Base-by-base conservation (phyloP, 1,140 invertebrate genomes). In the Leptinotarsa undecemlineata region DNA sequence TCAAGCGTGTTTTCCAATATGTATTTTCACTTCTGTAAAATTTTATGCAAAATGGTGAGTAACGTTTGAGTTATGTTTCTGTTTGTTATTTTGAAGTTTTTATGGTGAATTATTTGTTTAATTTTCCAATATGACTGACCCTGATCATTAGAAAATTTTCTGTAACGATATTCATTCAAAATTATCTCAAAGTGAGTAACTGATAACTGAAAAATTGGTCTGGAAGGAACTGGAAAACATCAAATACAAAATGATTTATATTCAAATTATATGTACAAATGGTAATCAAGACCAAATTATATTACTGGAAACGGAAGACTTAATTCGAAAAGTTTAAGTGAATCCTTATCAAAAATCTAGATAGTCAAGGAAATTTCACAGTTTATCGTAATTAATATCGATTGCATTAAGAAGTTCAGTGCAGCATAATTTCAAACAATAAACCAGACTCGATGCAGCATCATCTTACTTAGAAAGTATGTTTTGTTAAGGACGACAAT, bases 341-440 rank as follows among this genome's bases (percentile, higher is more conserved):
- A 70, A 51, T 51, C 51, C 68, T 70, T 70, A 70, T 70, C 68
- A 70, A 70, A 57, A 70, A 70, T 70, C 68, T 70, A 26, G 48
- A 70, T 70, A 70, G 68, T 60, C 13, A 17, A 48, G 48, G 15
- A 70, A 70, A 70, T 70, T 70, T 57, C 26, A 70, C 68, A 57
- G 68, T 70, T 70, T 20, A 70, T 70, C 68, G 68, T 70, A 70
- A 70, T 70, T 5, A 70, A 70, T 70, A 70, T 70, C 21, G 68
- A 70, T 70, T 51, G 48, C 21, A 20, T 57, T 70, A 64, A 33
- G 63, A 21, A 64, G 15, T 57, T 57, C 15, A 57, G 51, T 57
- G 15, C n/a, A 57, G 15, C 3, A 57, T 57, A 8, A 57, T 57
- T 57, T 14, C 51, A 14, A 57, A 19, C 51, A 15, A 57, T 57